These are phyloP conservation scores for Yponomeuta plumbellus DNA, from an alignment of 2,888 invertebrate species.

Conservation along the genomic window DNA sequence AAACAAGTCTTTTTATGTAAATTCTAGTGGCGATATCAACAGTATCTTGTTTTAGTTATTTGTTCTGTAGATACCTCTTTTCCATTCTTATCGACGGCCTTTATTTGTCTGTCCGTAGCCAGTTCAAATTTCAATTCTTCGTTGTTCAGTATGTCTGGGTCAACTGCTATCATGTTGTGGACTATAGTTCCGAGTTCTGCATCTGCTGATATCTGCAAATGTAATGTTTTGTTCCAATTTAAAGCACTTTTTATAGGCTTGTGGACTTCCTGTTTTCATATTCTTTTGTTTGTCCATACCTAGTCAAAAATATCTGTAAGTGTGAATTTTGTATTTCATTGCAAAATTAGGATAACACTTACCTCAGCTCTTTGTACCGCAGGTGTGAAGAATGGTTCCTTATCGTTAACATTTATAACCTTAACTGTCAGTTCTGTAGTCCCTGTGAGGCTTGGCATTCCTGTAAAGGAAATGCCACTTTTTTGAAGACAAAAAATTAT, in stretches of 20 bases:
- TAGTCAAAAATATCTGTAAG: no score
- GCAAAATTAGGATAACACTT: not conserved
- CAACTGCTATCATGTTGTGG: slow-evolving; percentile 83
- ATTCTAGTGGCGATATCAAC: no score
- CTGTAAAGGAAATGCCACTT: slow-evolving; percentile 42
- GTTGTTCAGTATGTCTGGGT: slow-evolving; percentile 85
- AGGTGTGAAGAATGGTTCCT: slow-evolving; percentile 88
- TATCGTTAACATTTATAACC: slow-evolving; percentile 92
- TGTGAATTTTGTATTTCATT: no score
- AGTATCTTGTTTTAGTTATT: not conserved
- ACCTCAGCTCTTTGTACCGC: slow-evolving; percentile 86
- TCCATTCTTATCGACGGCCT: slow-evolving; percentile 89
- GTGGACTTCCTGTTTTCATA: no score
- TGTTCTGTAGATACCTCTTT: slow-evolving; percentile 73
- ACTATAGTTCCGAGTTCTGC: slow-evolving; percentile 83
- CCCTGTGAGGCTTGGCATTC: slow-evolving; percentile 87
- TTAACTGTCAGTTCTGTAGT: slow-evolving; percentile 87
- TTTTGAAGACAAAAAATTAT: slow-evolving; percentile 3
- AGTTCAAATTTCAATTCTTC: slow-evolving; percentile 81
- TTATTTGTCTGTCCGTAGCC: slow-evolving; percentile 81
- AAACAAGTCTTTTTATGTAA: no score
- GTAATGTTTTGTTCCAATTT: no score
- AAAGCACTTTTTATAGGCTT: not conserved
- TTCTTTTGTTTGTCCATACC: no score
- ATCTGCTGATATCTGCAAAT: slow-evolving; percentile 83